Evolutionary conservation across 2,797 vertebrate genomes (phyloP).

Genomic region (Crenuchus spilurus): DNA sequence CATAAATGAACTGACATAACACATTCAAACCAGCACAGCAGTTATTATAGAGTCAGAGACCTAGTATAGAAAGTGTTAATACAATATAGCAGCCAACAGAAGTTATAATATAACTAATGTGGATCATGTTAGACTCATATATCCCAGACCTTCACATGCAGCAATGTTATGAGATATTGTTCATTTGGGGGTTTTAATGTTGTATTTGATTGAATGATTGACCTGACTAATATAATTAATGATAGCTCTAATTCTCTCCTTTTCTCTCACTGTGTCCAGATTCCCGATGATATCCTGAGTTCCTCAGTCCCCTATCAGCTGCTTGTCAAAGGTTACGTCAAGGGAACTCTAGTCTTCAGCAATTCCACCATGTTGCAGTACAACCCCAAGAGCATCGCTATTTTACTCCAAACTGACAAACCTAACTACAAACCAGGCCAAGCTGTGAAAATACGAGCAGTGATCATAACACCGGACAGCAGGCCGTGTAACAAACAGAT

Average conservation of each 20-base stretch:
- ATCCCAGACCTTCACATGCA: too few relatives aligned
- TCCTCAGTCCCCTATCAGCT: constrained; percentile 48
- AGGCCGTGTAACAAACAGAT: constrained; percentile 58
- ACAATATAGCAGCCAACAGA: too few relatives aligned
- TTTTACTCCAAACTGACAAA: constrained; percentile 79
- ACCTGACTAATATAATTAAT: too few relatives aligned
- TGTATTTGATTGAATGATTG: too few relatives aligned
- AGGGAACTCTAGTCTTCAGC: constrained; percentile 58
- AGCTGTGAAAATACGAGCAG: constrained; percentile 68
- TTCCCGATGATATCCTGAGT: constrained; percentile 15
- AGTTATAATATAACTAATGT: too few relatives aligned
- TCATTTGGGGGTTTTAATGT: too few relatives aligned
- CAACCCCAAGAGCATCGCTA: constrained; percentile 43
- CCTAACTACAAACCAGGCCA: constrained; percentile 69
- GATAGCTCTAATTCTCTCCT: not conserved
- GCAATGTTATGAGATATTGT: too few relatives aligned
- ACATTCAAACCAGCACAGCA: too few relatives aligned
- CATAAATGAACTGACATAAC: too few relatives aligned
- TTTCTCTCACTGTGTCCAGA: constrained; percentile 53
- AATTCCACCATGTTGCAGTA: constrained; percentile 56
- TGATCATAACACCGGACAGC: constrained; percentile 63
- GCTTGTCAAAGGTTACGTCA: constrained; percentile 64
- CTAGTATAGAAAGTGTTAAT: too few relatives aligned
- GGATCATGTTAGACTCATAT: too few relatives aligned
- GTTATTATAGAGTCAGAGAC: too few relatives aligned